phyloP scores from a whole-genome alignment of 2,113 vertebrate genomes.

The Xiphias gladius region DNA sequence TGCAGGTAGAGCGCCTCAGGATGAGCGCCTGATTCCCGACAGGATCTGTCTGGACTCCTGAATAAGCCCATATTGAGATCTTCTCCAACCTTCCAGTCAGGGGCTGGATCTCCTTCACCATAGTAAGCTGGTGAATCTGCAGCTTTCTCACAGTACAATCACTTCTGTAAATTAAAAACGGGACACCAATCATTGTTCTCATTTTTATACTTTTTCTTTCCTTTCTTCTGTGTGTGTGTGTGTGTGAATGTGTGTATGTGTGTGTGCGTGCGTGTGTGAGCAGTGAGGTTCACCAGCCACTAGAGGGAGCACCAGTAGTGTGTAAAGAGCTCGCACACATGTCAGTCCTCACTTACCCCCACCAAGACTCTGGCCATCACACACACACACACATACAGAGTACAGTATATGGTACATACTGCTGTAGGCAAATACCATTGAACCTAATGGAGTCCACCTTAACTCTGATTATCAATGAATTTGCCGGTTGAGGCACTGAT shows the following conservation, averaged over 20 bases:
- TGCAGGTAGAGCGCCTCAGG: constrained; percentile 75
- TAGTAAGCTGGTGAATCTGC: constrained; percentile 18
- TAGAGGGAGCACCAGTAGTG: constrained; percentile 82
- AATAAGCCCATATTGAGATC: constrained; percentile 57
- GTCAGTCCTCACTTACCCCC: constrained; percentile 62
- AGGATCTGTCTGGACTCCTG: constrained; percentile 71
- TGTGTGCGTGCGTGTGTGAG: constrained; percentile 9
- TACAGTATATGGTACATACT: constrained; percentile 61
- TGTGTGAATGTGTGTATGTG: background rate
- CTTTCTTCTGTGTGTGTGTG: background rate
- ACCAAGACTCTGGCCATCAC: constrained; percentile 60
- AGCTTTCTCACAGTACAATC: background rate
- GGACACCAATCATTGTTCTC: constrained; percentile 8
- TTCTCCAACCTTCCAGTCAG: constrained; percentile 59
- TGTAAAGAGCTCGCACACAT: constrained; percentile 49
- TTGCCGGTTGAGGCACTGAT: constrained; percentile 67
- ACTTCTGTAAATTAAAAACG: constrained; percentile 1
- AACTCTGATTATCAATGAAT: constrained; percentile 79
- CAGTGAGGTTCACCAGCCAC: constrained; percentile 67
- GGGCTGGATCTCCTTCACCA: constrained; percentile 28
- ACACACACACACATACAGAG: constrained; percentile 46
- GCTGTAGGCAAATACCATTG: constrained; percentile 70
- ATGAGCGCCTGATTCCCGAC: constrained; percentile 72
- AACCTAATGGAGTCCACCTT: constrained; percentile 76
- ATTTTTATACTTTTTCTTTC: constrained; percentile 2